Evolutionary conservation across 1,140 invertebrate genomes (phyloP).

Genomic region (Platyscapa corneri): DNA sequence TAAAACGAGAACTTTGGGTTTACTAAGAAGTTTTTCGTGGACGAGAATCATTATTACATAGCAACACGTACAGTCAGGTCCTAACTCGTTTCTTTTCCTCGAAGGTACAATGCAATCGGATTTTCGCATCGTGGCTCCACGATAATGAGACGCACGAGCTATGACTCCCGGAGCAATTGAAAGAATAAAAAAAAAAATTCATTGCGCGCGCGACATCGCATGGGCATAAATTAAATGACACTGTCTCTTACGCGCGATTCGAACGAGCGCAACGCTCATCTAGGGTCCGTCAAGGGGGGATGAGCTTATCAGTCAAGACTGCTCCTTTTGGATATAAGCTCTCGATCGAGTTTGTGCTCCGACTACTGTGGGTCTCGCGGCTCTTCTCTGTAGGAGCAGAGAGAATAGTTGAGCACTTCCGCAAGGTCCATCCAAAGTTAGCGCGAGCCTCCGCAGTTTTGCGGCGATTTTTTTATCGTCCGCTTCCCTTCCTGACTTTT

Average conservation of each 20-base stretch:
- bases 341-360: conserved; percentile 25
- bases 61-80: too few species aligned
- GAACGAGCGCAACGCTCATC: not conserved
- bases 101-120: too few species aligned
- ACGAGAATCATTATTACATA: too few species aligned
- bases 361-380: not conserved
- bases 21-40: too few species aligned
- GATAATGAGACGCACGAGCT: not conserved
- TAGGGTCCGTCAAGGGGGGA: not conserved
- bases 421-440: not conserved
- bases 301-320: conserved; percentile 26
- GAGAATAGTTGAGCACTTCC: not conserved
- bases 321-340: conserved; percentile 37
- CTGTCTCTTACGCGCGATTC: not conserved
- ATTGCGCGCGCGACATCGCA: not conserved
- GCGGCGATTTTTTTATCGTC: not conserved
- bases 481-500: not conserved
- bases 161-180: not conserved
- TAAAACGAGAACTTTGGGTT: too few species aligned
- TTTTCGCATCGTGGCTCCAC: not conserved
- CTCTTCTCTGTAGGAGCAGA: not conserved
- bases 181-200: too few species aligned
- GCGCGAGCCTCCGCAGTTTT: not conserved
- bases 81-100: too few species aligned
- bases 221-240: not conserved